These are phyloP conservation scores for Microtus montanus DNA, from an alignment of 2,113 vertebrate genomes.

Conservation along the genomic window DNA sequence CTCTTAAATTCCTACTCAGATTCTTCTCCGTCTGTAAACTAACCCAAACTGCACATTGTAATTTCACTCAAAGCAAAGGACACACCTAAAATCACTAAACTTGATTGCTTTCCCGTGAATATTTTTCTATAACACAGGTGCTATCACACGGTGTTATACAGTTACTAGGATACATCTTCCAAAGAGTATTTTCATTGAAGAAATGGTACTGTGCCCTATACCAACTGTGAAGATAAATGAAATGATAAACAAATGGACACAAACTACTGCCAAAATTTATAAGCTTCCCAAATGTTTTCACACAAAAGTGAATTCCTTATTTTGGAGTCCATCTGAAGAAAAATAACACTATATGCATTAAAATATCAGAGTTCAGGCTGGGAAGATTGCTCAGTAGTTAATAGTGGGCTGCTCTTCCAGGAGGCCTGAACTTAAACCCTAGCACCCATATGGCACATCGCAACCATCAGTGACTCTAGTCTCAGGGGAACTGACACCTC, in stretches of 20 bases:
- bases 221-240: conserved; percentile 17
- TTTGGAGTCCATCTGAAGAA: not conserved
- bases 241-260: conserved; percentile 41
- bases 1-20: conserved; percentile 58
- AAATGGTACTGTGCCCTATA: not conserved
- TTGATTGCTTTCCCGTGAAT: not conserved
- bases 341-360: not conserved
- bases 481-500: not conserved
- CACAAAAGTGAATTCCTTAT: conserved; percentile 20
- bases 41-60: not conserved
- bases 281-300: conserved; percentile 24
- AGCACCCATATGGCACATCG: not conserved
- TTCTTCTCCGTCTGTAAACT: not conserved
- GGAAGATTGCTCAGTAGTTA: too few relatives aligned
- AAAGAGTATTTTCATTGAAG: conserved; percentile 41
- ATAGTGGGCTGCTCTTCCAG: not conserved
- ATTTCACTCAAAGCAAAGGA: not conserved
- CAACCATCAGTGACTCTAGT: not conserved
- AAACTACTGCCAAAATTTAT: conserved; percentile 23
- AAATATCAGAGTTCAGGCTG: not conserved
- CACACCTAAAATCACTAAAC: not conserved
- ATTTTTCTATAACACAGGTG: not conserved
- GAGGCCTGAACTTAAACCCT: not conserved
- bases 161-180: not conserved
- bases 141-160: not conserved